phyloP scores from a whole-genome alignment of 2,113 vertebrate species.

The Nannobrachium achirus region DNA sequence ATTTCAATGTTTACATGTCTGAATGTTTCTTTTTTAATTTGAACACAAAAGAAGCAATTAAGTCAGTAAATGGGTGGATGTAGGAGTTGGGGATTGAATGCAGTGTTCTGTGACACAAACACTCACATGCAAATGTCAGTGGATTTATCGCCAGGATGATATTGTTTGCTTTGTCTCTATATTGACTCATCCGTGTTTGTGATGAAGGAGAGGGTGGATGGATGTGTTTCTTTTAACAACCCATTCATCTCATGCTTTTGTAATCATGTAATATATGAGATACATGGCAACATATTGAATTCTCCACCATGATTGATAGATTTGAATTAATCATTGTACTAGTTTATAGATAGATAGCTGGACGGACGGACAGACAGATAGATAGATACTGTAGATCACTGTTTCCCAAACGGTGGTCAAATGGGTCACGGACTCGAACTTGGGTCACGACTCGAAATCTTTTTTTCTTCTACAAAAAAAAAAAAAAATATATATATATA shows the following conservation, averaged over 20 bases:
- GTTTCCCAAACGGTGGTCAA: too few relatives aligned
- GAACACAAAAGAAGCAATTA: constrained; percentile 25
- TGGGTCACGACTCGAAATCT: too few relatives aligned
- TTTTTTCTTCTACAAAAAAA: too few relatives aligned
- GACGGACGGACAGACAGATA: too few relatives aligned
- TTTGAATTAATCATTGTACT: not conserved
- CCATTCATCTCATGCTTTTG: constrained; percentile 9
- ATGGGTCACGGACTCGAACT: too few relatives aligned
- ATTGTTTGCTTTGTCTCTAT: constrained; percentile 12
- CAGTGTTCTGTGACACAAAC: constrained; percentile 29
- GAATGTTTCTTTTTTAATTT: not conserved
- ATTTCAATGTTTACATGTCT: not conserved
- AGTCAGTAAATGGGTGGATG: constrained; percentile 42
- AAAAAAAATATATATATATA: too few relatives aligned
- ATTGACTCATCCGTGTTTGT: constrained; percentile 52
- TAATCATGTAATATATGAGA: constrained; percentile 29
- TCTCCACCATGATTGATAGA: not conserved
- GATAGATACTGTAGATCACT: too few relatives aligned
- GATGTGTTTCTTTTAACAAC: not conserved
- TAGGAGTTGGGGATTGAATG: constrained; percentile 46
- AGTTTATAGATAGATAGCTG: not conserved
- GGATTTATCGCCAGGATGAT: constrained; percentile 31
- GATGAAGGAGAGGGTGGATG: constrained; percentile 3
- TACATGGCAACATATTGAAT: too few relatives aligned
- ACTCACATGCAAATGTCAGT: constrained; percentile 60